These are phyloP conservation scores for Periophthalmus modestus DNA, from an alignment of 2,113 vertebrate species.

Conservation along the genomic window DNA sequence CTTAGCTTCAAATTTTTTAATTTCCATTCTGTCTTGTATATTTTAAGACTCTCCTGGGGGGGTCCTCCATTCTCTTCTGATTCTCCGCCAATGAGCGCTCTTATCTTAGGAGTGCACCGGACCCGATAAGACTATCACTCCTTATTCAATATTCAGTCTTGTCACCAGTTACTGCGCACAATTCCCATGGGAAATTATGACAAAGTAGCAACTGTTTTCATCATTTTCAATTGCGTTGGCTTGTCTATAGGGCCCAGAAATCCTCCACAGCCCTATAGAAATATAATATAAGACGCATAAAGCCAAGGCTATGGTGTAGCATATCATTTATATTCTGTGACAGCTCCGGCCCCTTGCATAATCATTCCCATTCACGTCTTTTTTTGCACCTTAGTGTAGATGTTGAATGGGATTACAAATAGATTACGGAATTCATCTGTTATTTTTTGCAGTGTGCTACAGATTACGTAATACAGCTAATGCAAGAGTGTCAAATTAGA, in stretches of 20 bases:
- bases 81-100: conserved; percentile 40
- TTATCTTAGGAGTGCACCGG: conserved; percentile 44
- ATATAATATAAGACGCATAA: conserved; percentile 11
- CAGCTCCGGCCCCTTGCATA: conserved; percentile 16
- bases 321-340: conserved; percentile 17
- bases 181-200: conserved; percentile 40
- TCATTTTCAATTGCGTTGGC: conserved; percentile 13
- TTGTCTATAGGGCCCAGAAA: not conserved
- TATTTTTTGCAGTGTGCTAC: conserved; percentile 22
- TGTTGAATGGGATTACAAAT: conserved; percentile 28
- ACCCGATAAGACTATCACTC: conserved; percentile 53
- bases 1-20: conserved; percentile 41
- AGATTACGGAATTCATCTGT: conserved; percentile 29
- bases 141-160: conserved; percentile 40
- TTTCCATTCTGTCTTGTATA: conserved; percentile 44
- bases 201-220: conserved; percentile 13
- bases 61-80: conserved; percentile 35
- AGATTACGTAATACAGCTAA: not conserved
- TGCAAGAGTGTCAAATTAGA: conserved; percentile 16
- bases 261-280: conserved; percentile 5
- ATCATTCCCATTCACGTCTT: conserved; percentile 22
- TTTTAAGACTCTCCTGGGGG: conserved; percentile 29
- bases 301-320: conserved; percentile 5
- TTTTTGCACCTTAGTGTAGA: conserved; percentile 26
- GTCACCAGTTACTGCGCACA: conserved; percentile 28